Evolutionary conservation across 2,888 invertebrate genomes (phyloP).

Genomic region (Pemphredon lugubris): DNA sequence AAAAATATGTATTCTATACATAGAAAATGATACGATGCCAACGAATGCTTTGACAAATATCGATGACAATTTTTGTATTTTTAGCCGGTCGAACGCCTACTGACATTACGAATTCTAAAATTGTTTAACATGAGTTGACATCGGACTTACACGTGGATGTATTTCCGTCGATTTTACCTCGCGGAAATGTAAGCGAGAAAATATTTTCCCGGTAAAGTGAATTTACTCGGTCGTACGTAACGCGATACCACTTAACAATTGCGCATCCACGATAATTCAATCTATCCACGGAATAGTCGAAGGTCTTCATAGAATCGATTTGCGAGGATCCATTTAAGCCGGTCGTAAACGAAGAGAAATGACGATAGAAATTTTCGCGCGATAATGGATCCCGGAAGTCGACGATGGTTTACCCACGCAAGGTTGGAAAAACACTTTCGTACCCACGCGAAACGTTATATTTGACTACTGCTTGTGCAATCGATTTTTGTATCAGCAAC

Average conservation of each 20-base stretch:
- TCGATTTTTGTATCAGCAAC: slow-evolving; percentile 4
- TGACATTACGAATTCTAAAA: slow-evolving; percentile 31
- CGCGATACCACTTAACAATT: slow-evolving; percentile 5
- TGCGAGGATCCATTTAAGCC: slow-evolving; percentile 16
- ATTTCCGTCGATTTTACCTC: background rate
- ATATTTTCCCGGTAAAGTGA: background rate
- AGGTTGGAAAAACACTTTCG: slow-evolving; percentile 58
- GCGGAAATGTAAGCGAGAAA: background rate
- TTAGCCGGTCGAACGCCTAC: slow-evolving; percentile 33
- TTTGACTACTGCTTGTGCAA: slow-evolving; percentile 55
- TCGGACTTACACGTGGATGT: background rate
- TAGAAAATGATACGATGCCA: slow-evolving; percentile 41
- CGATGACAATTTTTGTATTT: slow-evolving; percentile 48
- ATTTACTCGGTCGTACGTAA: slow-evolving; percentile 1
- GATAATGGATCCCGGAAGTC: slow-evolving; percentile 51
- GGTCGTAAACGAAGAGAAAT: slow-evolving; percentile 32
- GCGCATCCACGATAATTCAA: background rate
- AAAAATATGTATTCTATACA: slow-evolving; percentile 32
- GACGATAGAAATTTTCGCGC: slow-evolving; percentile 20
- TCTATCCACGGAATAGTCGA: background rate
- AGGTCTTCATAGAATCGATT: slow-evolving; percentile 11
- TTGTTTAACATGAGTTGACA: slow-evolving; percentile 7
- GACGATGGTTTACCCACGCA: slow-evolving; percentile 40
- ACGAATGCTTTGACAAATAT: slow-evolving; percentile 27
- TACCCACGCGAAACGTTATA: slow-evolving; percentile 43